Evolutionary conservation across 2,888 invertebrate species (phyloP), one percentile per base, ranked within the genome.

Genomic region (Beris morrisii): DNA sequence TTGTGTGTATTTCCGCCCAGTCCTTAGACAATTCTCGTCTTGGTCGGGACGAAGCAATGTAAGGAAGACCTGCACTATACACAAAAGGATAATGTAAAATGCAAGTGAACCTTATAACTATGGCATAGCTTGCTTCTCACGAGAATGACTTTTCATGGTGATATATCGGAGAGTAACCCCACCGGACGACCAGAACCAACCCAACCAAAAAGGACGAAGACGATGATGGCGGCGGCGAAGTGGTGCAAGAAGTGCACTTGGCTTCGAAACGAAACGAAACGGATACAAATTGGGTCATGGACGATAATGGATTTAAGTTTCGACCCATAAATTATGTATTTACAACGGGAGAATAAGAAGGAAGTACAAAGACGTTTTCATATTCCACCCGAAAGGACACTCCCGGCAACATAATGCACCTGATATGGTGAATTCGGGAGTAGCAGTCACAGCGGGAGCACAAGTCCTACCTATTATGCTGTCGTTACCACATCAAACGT

Each of bases 251-350:
- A 53, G 53, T n/a, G 46, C 31, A 46, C 15, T 59, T 31, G 48
- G 48, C 48, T 59, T 48, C 48, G 12, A 59, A 59, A 11, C 22
- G 28, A 28, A 57, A 45, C 44, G 57, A 46, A 44, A 59, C 30
- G 48, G 58, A 59, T 59, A 59, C 58, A 59, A 59, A 59, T 48
- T 59, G 58, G 31, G 58, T 59, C 48, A 59, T 12, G 48, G 58
- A 59, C 31, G 48, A 59, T 59, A 59, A 59, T 59, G 58, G 30
- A 48, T 58, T 45, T 30, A 58, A 58, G 58, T 59, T 59, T 57
- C 6, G 48, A 13, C 58, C 31, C 45, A 48, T 59, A 59, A 59
- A 59, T 59, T 59, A 59, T 59, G 58, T 13, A 59, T 31, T 30
- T 28, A 12, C 58, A 15, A 59, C 46, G 43, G n/a, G 32, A 46